Conservation (phyloP, 30 jellyfish, hydroid and myxozoan genomes). For the Cassiopea andromeda region DNA sequence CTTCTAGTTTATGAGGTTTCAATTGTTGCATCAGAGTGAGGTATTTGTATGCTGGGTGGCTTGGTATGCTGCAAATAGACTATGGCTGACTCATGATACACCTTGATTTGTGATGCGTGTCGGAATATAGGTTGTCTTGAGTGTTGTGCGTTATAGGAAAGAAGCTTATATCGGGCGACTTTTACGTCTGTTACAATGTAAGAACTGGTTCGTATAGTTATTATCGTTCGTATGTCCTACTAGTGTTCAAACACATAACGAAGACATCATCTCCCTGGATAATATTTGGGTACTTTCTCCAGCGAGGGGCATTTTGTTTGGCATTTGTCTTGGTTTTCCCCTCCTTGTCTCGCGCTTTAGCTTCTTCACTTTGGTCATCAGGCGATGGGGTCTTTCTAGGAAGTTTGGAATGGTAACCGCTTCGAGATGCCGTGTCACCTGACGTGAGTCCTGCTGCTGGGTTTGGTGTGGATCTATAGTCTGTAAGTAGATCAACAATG, state of each 20-base stretch:
- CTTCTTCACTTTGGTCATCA: neutral
- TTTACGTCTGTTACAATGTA: neutral
- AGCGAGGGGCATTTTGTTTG: neutral
- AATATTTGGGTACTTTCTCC: neutral
- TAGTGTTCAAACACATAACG: neutral
- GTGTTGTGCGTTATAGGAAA: neutral
- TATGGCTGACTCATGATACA: neutral
- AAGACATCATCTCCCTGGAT: slow-evolving; percentile 13
- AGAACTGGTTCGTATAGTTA: neutral
- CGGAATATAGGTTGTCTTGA: slow-evolving; percentile 5
- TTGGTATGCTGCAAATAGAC: neutral
- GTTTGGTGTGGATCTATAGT: too few species aligned
- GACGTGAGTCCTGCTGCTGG: slow-evolving; percentile 42
- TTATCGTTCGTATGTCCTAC: neutral
- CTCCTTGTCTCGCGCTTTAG: neutral
- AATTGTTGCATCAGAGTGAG: neutral
- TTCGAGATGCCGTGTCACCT: slow-evolving; percentile 32
- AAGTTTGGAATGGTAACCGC: slow-evolving; percentile 20
- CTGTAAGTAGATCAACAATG: too few species aligned
- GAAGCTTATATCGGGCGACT: neutral
- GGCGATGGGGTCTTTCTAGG: slow-evolving; percentile 7
- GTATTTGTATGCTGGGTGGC: neutral
- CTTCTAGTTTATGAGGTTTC: neutral
- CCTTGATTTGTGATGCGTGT: neutral
- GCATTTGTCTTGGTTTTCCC: neutral